Conservation (phyloP, 2,888 invertebrate genomes). For the Tenthredo mesomela region DNA sequence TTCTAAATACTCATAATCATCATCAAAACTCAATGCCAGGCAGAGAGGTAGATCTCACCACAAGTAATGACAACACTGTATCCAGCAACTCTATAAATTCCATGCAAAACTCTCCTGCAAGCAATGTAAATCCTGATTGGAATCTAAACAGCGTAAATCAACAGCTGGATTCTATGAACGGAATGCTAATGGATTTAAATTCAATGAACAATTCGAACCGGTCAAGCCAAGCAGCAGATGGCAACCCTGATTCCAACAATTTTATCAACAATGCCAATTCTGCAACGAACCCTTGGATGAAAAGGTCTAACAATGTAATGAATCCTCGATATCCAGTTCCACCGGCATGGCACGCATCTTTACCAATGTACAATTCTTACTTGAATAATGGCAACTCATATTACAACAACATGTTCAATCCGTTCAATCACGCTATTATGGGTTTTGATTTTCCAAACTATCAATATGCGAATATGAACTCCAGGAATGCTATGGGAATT, state of each 20-base stretch:
- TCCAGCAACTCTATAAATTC: not conserved
- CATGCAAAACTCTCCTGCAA: slow-evolving; percentile 10
- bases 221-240: not conserved
- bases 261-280: slow-evolving; percentile 3
- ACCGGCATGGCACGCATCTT: slow-evolving; percentile 28
- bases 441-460: not conserved
- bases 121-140: slow-evolving; percentile 20
- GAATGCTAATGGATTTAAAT: not conserved
- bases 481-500: slow-evolving; percentile 14
- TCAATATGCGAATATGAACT: not conserved
- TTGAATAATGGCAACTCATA: slow-evolving; percentile 9
- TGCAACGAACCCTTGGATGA: slow-evolving; percentile 35
- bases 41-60: slow-evolving; percentile 15
- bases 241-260: not conserved
- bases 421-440: not conserved
- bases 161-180: not conserved
- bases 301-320: slow-evolving; percentile 9
- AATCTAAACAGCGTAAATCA: not conserved
- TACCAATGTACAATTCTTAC: slow-evolving; percentile 25
- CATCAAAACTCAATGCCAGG: not conserved
- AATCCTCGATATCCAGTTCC: slow-evolving; percentile 28
- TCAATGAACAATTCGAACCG: not conserved
- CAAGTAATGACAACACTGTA: not conserved
- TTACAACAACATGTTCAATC: slow-evolving; percentile 31
- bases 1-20: not conserved